Evolutionary conservation across 2,113 vertebrate genomes (phyloP).

Genomic region (Microtus ochrogaster): DNA sequence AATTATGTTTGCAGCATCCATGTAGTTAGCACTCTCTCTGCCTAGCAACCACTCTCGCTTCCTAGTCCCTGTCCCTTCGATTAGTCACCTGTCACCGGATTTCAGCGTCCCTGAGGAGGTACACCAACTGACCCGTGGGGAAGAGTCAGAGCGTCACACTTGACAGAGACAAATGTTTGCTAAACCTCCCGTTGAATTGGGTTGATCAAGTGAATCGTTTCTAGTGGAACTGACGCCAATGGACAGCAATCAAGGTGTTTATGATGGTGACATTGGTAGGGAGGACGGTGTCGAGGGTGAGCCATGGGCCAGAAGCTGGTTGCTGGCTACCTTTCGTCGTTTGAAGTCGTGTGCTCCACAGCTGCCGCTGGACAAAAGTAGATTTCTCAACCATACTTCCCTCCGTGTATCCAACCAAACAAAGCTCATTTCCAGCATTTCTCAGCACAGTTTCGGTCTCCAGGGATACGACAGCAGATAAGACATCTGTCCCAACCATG

Average conservation of each 20-base stretch:
- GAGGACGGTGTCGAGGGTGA: background rate
- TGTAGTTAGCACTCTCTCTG: conserved; percentile 9
- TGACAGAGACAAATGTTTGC: conserved; percentile 59
- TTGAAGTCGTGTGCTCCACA: background rate
- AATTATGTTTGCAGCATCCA: conserved; percentile 19
- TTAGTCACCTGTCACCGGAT: conserved; percentile 43
- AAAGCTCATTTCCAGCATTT: background rate
- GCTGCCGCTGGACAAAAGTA: background rate
- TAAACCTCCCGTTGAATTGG: conserved; percentile 22
- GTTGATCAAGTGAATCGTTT: background rate
- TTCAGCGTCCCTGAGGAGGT: conserved; percentile 8
- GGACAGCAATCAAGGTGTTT: background rate
- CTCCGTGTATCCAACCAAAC: background rate
- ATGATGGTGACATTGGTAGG: background rate
- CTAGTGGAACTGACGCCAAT: background rate
- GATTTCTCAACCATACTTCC: background rate
- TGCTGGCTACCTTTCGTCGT: background rate
- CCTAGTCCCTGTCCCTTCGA: conserved; percentile 5
- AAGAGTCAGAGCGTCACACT: background rate
- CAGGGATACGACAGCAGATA: background rate
- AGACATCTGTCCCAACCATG: background rate
- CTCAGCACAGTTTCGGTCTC: background rate
- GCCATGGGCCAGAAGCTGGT: background rate
- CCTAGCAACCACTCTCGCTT: background rate
- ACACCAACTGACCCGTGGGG: background rate